phyloP scores from a whole-genome alignment of 2,888 invertebrate species.

The Temnothorax rugatulus region DNA sequence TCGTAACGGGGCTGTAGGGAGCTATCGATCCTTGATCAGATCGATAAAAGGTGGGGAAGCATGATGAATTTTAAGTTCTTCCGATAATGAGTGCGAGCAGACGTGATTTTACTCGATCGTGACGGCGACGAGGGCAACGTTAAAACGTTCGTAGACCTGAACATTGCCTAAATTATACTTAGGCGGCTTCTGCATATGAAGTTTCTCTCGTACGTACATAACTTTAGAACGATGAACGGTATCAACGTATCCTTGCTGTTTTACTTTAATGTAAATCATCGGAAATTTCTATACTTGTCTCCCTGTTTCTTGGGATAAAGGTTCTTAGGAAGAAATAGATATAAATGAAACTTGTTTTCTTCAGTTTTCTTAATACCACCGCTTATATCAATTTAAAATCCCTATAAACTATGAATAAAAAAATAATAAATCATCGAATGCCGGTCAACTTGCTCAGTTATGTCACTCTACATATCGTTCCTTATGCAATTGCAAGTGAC shows the following conservation, averaged over 20 bases:
- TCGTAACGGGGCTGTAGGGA: conserved; percentile 63
- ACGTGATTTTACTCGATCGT: conserved; percentile 20
- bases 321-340: neutral
- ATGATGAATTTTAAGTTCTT: conserved; percentile 49
- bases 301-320: neutral
- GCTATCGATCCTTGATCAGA: conserved; percentile 35
- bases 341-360: neutral
- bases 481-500: conserved; percentile 42
- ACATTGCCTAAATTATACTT: neutral
- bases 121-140: neutral
- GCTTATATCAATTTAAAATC: neutral
- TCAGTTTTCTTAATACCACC: neutral
- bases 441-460: conserved; percentile 14
- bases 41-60: conserved; percentile 26
- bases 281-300: neutral
- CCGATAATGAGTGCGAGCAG: conserved; percentile 43
- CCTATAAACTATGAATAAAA: neutral
- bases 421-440: conserved; percentile 12
- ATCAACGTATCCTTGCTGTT: neutral
- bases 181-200: neutral
- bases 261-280: neutral
- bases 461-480: conserved; percentile 34
- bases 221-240: conserved; percentile 10
- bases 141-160: neutral
- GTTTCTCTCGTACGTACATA: conserved; percentile 6